These are phyloP conservation scores for Sipha maydis DNA, from an alignment of 2,888 invertebrate genomes.

Conservation along the genomic window DNA sequence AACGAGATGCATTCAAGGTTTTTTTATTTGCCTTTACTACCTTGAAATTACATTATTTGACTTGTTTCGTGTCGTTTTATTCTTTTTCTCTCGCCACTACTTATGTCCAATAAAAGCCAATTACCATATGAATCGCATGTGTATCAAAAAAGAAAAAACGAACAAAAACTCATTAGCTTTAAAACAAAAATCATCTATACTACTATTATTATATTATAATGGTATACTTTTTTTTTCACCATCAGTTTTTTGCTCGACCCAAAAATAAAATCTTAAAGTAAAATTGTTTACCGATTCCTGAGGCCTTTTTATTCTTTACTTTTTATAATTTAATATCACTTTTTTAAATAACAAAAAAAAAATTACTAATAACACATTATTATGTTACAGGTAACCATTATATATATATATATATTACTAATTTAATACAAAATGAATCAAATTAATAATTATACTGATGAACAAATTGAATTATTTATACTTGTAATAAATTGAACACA, in stretches of 20 bases:
- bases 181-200: background rate
- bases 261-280: background rate
- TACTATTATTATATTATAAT: background rate
- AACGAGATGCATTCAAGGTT: conserved; percentile 4
- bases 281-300: background rate
- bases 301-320: background rate
- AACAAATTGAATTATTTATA: background rate
- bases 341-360: background rate
- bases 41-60: conserved; percentile 4
- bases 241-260: background rate
- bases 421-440: background rate
- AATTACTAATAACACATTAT: background rate
- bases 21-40: background rate
- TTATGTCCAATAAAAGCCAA: background rate
- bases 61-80: conserved; percentile 11
- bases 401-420: background rate
- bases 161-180: background rate
- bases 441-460: background rate
- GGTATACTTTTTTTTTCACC: background rate
- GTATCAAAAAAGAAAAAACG: background rate
- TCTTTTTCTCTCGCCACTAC: background rate
- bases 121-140: conserved; percentile 16
- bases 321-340: background rate
- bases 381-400: background rate
- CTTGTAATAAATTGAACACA: background rate